Evolutionary conservation across 2,888 invertebrate genomes (phyloP).

Genomic region (Pachydiplax longipennis): DNA sequence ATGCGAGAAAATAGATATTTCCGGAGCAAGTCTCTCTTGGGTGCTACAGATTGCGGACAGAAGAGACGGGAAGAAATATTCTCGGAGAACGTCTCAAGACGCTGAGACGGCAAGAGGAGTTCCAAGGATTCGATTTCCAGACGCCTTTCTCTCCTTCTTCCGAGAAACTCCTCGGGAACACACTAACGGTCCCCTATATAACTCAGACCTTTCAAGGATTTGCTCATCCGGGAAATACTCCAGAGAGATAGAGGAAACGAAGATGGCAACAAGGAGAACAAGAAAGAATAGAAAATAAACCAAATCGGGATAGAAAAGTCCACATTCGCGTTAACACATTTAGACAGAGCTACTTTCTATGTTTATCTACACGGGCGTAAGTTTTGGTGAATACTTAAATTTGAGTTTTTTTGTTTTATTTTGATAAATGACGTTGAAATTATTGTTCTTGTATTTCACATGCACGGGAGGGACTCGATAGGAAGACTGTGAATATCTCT

Average conservation of each 20-base stretch:
- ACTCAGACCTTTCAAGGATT: neutral
- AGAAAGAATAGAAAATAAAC: neutral
- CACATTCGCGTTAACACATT: too few species aligned
- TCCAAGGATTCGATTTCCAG: conserved; percentile 35
- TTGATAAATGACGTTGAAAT: too few species aligned
- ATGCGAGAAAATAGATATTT: neutral
- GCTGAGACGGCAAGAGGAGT: neutral
- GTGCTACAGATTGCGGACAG: neutral
- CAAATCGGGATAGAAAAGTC: too few species aligned
- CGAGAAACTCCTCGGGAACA: conserved; percentile 16
- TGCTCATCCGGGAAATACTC: conserved; percentile 23
- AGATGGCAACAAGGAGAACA: neutral
- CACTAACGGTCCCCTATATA: neutral
- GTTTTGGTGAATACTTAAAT: too few species aligned
- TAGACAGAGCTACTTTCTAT: too few species aligned
- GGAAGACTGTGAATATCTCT: too few species aligned
- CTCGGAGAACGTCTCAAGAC: neutral
- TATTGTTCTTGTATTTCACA: too few species aligned
- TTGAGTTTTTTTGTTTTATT: too few species aligned
- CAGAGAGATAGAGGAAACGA: neutral
- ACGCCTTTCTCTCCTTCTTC: neutral
- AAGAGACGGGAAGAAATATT: neutral
- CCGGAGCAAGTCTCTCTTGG: neutral
- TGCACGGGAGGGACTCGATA: too few species aligned
- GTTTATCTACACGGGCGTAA: too few species aligned